Percentiles rank a stretch among this genome's conserved stretches.
Evolutionary conservation across 2,797 vertebrate species (phyloP).

Genomic region (Alectoris magna): DNA sequence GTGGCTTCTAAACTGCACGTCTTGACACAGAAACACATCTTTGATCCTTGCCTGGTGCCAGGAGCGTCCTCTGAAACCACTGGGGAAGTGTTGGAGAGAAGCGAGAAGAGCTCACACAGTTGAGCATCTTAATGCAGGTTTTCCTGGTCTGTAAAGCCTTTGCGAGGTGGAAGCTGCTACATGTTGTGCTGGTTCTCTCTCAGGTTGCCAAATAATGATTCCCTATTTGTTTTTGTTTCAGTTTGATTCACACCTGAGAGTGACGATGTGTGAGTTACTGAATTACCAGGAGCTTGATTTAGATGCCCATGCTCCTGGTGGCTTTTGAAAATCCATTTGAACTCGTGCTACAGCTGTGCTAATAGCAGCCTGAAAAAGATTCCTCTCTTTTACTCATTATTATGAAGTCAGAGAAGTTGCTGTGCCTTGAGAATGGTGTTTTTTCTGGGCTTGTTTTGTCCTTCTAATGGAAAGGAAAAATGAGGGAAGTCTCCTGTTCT

Average conservation of each 20-base stretch:
- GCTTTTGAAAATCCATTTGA: background rate
- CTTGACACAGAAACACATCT: background rate
- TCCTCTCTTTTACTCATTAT: background rate
- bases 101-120: background rate
- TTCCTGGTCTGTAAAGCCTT: background rate
- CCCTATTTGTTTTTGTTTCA: background rate
- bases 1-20: background rate
- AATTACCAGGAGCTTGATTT: background rate
- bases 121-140: background rate
- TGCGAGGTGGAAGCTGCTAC: background rate
- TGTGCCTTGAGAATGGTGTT: background rate
- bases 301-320: background rate
- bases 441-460: background rate
- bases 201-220: background rate
- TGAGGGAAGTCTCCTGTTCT: background rate
- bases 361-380: background rate
- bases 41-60: fast-evolving
- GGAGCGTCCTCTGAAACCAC: fast-evolving
- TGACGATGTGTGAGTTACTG: background rate
- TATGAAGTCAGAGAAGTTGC: background rate
- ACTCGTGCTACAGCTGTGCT: background rate
- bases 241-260: background rate
- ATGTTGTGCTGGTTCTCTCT: background rate
- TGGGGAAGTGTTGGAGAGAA: fast-evolving
- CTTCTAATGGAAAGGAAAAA: background rate